Evolutionary conservation across 2,113 vertebrate genomes (phyloP).

Genomic region (Cyphomyrus discorhynchus): DNA sequence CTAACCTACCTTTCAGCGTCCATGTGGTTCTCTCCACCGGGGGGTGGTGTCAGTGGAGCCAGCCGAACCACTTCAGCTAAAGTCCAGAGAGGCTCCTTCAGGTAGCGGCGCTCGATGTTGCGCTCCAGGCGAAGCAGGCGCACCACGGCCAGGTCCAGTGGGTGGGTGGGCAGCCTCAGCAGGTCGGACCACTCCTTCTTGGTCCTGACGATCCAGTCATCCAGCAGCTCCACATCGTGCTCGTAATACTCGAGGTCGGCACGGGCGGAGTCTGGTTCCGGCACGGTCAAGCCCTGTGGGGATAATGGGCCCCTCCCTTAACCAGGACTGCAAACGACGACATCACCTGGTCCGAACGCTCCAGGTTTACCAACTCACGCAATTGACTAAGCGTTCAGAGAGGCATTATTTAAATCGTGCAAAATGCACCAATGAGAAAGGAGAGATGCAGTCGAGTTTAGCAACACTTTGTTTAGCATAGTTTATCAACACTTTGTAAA

Average conservation of each 20-base stretch:
- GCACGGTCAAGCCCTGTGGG: conserved; percentile 74
- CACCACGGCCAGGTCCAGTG: conserved; percentile 79
- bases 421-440: background rate
- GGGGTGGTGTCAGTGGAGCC: conserved; percentile 58
- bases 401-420: background rate
- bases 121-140: conserved; percentile 79
- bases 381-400: background rate
- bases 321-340: background rate
- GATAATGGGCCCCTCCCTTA: background rate
- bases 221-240: conserved; percentile 70
- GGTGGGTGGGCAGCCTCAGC: conserved; percentile 72
- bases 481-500: background rate
- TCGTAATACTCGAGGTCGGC: conserved; percentile 83
- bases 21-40: conserved; percentile 55
- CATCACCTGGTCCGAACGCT: background rate
- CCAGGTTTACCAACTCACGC: background rate
- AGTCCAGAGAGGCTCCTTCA: conserved; percentile 88
- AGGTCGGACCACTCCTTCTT: conserved; percentile 73
- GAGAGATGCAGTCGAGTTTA: background rate
- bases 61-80: conserved; percentile 78
- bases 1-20: conserved; percentile 42
- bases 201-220: conserved; percentile 75
- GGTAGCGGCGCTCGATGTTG: conserved; percentile 85
- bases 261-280: conserved; percentile 76
- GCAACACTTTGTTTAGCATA: background rate